A percentile compares a stretch with the other conserved stretches of the same genome.
Conservation (phyloP, 2,888 invertebrate species). For the Microchrysa polita region DNA sequence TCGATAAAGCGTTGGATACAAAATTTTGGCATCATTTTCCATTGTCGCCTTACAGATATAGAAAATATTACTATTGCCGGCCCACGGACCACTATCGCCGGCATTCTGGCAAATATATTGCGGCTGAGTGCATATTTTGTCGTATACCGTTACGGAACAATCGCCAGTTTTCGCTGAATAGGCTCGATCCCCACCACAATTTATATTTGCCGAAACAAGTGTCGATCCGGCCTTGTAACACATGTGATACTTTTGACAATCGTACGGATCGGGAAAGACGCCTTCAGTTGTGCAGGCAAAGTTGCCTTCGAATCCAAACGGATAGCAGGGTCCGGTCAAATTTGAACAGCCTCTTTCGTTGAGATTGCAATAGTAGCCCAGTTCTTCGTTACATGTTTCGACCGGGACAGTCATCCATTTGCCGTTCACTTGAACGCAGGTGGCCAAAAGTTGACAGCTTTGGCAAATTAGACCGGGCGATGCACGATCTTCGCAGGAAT, state of each 20-base stretch:
- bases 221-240: conserved; percentile 60
- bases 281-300: conserved; percentile 63
- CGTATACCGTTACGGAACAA: conserved; percentile 57
- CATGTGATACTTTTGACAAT: conserved; percentile 64
- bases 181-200: conserved; percentile 61
- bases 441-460: conserved; percentile 61
- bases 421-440: conserved; percentile 60
- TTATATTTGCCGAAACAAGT: conserved; percentile 59
- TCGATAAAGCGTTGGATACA: conserved; percentile 62
- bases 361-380: conserved; percentile 61
- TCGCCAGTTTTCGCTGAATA: conserved; percentile 60
- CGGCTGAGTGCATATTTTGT: conserved; percentile 56
- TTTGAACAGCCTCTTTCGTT: conserved; percentile 59
- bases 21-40: conserved; percentile 56
- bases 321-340: conserved; percentile 62
- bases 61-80: conserved; percentile 61
- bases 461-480: conserved; percentile 61
- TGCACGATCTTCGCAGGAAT: conserved; percentile 58
- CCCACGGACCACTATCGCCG: conserved; percentile 61
- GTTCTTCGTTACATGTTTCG: conserved; percentile 60
- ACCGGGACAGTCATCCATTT: conserved; percentile 63
- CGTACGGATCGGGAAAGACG: conserved; percentile 63
- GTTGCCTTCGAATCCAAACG: conserved; percentile 61
- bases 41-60: conserved; percentile 62
- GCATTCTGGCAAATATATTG: conserved; percentile 59